Evolutionary conservation across 2,113 vertebrate species (phyloP).

Genomic region (Oreotrochilus melanogaster): DNA sequence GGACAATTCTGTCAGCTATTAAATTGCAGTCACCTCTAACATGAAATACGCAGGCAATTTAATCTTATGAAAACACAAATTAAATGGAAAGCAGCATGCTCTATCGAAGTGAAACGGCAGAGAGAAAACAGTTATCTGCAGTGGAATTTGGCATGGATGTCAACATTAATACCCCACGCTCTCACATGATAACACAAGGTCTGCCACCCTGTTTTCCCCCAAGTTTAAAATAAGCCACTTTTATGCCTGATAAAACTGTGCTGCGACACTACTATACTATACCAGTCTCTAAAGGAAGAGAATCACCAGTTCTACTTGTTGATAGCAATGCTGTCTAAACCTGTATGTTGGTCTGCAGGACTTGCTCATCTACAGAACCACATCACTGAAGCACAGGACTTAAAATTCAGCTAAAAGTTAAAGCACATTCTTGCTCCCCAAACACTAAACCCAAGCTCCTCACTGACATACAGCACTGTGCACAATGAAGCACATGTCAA

Average conservation of each 20-base stretch:
- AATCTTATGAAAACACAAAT: constrained; percentile 21
- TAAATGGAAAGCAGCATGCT: not conserved
- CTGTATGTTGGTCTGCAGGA: not conserved
- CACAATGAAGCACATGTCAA: fast-evolving
- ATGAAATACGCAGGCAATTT: not conserved
- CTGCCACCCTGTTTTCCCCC: not conserved
- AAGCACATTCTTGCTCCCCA: not conserved
- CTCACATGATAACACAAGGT: not conserved
- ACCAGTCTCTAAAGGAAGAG: not conserved
- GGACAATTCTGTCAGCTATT: not conserved
- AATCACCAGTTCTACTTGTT: not conserved
- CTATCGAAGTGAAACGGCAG: not conserved
- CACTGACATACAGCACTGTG: fast-evolving
- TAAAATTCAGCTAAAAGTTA: not conserved
- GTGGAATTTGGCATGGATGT: not conserved
- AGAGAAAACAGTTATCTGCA: constrained; percentile 1
- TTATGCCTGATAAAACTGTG: not conserved
- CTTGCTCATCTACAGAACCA: fast-evolving
- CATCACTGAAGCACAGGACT: not conserved
- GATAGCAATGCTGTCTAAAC: not conserved
- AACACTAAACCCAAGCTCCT: not conserved
- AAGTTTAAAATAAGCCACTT: not conserved
- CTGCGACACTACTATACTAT: not conserved
- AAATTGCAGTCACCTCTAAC: not conserved
- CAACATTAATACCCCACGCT: not conserved